Base-by-base conservation (phyloP, 37 sponge, comb jelly and placozoan species). In the Oopsacas minuta region DNA sequence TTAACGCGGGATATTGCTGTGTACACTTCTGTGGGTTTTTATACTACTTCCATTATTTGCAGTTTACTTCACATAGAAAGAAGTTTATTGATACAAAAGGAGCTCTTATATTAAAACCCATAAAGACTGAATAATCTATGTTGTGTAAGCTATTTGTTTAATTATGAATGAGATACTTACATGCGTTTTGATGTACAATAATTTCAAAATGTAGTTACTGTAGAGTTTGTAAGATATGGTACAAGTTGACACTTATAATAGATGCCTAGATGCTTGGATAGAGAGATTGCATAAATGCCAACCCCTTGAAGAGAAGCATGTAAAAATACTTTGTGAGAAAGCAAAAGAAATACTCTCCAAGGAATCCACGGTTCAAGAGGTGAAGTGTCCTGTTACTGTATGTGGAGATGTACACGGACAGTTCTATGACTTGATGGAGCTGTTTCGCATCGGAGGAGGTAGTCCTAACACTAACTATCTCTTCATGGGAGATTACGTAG, bases 331-430 rank as follows among this genome's bases (percentile, higher is more conserved):
- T 23, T 93, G 94, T 83, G 94, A 95, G 1, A 97, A 97, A 89
- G 96, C 99, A 0, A 88, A 86, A 38, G 99, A 98, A 49, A 92
- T 95, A 23, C 85, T 98, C 12, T 83, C 91, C 23, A 89, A 93
- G 28, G 99, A 98, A 83, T 92, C 93, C 0, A 98, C 95, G 85
- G 99, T 98, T 0, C 99, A 98, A 52, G 91, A 93, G 35, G 92
- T 98, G 15, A 90, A 88, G 37, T 95, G 96, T 85, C 99, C 99
- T 0, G 99, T 98, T 25, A 98, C 99, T 30, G 99, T 98, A 53
- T 98, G 99, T 87, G 99, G 99, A 46, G 99, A 98, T 83, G 96
- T 98, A 5, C 99, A 98, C 84, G 99, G 99, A 0, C 99, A 98
- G 85, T 98, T 98, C 87, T 94, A 94, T 84, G 99, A 98, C 52